A percentile compares a stretch with the other conserved stretches of the same genome.
These are phyloP conservation scores for Manacus vitellinus DNA, from an alignment of 2,113 vertebrate genomes.

Conservation along the genomic window DNA sequence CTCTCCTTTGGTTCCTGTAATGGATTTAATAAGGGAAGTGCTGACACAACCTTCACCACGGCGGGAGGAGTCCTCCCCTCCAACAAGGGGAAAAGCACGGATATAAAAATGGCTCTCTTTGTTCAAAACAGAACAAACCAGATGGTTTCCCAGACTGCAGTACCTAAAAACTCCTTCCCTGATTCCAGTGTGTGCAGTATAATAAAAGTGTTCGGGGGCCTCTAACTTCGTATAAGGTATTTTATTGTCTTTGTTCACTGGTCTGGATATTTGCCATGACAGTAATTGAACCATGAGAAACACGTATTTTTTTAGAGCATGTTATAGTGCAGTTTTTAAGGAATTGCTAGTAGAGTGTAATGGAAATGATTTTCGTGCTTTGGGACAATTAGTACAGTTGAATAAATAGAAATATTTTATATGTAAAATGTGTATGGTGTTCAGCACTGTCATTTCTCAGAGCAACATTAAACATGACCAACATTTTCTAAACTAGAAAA, in stretches of 20 bases:
- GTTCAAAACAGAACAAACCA: conserved; percentile 66
- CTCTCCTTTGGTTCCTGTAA: conserved; percentile 22
- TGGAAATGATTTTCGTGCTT: conserved; percentile 25
- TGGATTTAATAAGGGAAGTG: conserved; percentile 69
- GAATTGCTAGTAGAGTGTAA: neutral
- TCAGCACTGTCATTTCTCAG: neutral
- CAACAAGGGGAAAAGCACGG: conserved; percentile 23
- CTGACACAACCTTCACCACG: conserved; percentile 52
- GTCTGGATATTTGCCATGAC: conserved; percentile 68
- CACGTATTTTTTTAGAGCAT: conserved; percentile 54
- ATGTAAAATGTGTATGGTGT: neutral
- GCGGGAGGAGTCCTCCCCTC: conserved; percentile 27
- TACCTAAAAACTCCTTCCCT: conserved; percentile 62
- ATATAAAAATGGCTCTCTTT: conserved; percentile 67
- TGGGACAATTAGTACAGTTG: conserved; percentile 24
- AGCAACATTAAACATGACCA: neutral
- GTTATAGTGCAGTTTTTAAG: neutral
- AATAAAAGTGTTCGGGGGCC: conserved; percentile 66
- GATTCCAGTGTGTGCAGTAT: conserved; percentile 67
- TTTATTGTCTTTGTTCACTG: conserved; percentile 70
- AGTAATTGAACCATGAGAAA: conserved; percentile 67
- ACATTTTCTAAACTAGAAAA: neutral
- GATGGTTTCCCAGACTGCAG: conserved; percentile 67
- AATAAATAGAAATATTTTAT: conserved; percentile 32
- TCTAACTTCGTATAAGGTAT: conserved; percentile 51